A percentile compares a stretch with the other conserved stretches of the same genome.
Conservation (phyloP, 2,888 invertebrate genomes). For the Notocelia uddmanniana region DNA sequence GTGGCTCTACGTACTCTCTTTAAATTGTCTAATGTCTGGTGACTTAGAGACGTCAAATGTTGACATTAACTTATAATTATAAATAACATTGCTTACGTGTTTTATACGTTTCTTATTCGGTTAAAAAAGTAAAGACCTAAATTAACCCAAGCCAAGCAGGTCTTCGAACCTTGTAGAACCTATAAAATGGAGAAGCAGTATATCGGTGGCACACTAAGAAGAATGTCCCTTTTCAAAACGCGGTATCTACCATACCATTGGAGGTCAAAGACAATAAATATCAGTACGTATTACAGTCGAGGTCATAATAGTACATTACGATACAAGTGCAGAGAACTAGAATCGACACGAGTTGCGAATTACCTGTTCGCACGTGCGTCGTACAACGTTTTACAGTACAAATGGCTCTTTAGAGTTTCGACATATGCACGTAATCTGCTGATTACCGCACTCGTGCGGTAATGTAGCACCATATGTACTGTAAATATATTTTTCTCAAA, state of each 20-base stretch:
- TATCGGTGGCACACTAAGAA: conserved; percentile 1
- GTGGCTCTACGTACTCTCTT: background rate
- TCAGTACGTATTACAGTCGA: conserved; percentile 24
- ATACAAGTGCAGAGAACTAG: too few relatives aligned
- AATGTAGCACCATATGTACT: too few relatives aligned
- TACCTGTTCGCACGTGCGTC: too few relatives aligned
- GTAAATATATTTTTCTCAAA: too few relatives aligned
- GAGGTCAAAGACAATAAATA: conserved; percentile 31
- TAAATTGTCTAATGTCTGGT: too few relatives aligned
- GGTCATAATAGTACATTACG: too few relatives aligned
- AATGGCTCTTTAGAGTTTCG: too few relatives aligned
- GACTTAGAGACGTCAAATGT: background rate
- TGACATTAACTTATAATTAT: background rate
- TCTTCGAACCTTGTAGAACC: background rate
- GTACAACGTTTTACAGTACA: too few relatives aligned
- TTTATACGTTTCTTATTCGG: background rate
- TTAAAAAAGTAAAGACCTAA: background rate
- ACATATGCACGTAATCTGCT: too few relatives aligned
- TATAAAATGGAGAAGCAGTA: background rate
- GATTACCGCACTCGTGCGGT: too few relatives aligned
- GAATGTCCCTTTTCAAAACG: conserved; percentile 3
- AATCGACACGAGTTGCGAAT: too few relatives aligned
- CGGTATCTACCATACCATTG: conserved; percentile 7
- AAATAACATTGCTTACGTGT: background rate
- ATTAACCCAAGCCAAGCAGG: background rate